Base-by-base conservation (phyloP, 2,888 invertebrate genomes). In the Acronicta aceris region DNA sequence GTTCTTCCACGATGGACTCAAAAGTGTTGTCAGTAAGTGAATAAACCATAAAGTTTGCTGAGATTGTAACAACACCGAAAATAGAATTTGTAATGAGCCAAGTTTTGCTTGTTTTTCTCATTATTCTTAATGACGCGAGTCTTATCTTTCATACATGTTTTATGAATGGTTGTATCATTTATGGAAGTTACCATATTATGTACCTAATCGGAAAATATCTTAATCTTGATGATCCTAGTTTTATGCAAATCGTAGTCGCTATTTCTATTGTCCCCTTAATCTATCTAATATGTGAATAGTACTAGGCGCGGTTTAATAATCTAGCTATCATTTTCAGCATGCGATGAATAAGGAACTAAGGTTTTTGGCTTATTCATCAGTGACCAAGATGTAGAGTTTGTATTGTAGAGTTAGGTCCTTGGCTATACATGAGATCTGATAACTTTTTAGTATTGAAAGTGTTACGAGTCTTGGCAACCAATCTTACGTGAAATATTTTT, bases 91-190 rank as follows among this genome's bases (percentile, higher is more conserved):
- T 61, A 59, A 62, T 61, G 64, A 61, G 27, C 40, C 9, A 53
- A 51, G 15, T 25, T 65, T 65, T 42, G 27, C 21, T 42, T 25
- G 46, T 50, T 69, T 59, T 56, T 30, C 38, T 47, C 43, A 41
- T 33, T 73, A 33, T 50, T 59, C 3, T 15, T 27, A 63, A 48
- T 70, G 53, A 60, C 56, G 65, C 57, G 38, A 71, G 38, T 50
- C 43, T 59, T 71, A 49, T 50, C 30, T 59, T 4, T 2, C 56
- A 45, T 30, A 36, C 46, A 15, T 7, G 12, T 56, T 15, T 63
- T 42, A 33, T 33, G 9, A 27, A 36, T 15, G 46, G 27, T 48
- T 43, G 7, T 8, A 4, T 47, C 16, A 33, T 16, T 9, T 21
- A 42, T 27, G 12, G 5, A 42, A 33, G 17, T 38, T 17, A 9